Conservation (phyloP, 2,888 invertebrate genomes). For the Drosophila yooni region DNA sequence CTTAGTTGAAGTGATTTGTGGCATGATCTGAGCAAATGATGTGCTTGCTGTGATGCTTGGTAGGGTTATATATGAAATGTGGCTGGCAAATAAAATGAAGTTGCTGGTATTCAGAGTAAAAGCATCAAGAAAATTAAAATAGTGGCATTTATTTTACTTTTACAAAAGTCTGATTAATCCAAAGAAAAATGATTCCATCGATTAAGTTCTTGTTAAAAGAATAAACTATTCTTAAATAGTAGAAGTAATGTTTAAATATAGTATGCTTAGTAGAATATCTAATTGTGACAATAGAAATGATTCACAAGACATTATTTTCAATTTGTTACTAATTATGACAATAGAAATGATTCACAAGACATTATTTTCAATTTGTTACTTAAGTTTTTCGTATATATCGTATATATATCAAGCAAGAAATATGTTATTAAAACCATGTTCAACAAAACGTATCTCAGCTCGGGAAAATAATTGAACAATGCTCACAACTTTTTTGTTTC, state of each 20-base stretch:
- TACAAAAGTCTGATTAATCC: background rate
- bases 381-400: background rate
- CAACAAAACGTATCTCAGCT: background rate
- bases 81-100: background rate
- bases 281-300: background rate
- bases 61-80: background rate
- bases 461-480: background rate
- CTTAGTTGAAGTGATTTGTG: conserved; percentile 21
- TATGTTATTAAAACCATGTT: background rate
- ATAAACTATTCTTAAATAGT: background rate
- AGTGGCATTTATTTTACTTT: too few species aligned
- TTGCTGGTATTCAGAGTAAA: background rate
- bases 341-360: background rate
- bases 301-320: too few species aligned
- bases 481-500: background rate
- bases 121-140: background rate
- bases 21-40: conserved; percentile 2
- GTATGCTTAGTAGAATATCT: background rate
- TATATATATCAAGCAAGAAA: background rate
- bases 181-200: background rate
- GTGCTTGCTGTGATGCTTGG: background rate
- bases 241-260: background rate
- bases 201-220: background rate
- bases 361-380: background rate
- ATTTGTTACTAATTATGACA: background rate